phyloP scores from a whole-genome alignment of 2,888 invertebrate genomes.

The Hoplodrina ambigua region DNA sequence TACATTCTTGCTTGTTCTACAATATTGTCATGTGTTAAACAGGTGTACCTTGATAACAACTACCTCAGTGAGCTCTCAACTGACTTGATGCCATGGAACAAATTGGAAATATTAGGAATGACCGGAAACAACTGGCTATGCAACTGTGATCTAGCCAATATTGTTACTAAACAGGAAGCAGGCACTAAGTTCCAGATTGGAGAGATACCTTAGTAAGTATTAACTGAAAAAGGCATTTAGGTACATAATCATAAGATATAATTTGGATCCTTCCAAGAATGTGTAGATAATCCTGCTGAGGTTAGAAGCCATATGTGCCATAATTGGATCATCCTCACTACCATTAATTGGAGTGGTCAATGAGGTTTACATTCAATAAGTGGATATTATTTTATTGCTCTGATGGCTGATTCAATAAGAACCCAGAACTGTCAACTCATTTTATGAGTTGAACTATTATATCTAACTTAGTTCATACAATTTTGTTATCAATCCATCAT shows the following conservation, averaged over 20 bases:
- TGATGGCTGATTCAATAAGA: constrained; percentile 10
- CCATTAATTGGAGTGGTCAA: constrained; percentile 35
- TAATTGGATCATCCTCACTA: constrained; percentile 41
- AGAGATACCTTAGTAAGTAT: constrained; percentile 84
- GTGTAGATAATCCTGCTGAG: constrained; percentile 30
- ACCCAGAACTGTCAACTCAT: neutral
- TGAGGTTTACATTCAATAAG: constrained; percentile 26
- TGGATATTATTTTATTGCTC: constrained; percentile 4
- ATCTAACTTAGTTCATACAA: neutral
- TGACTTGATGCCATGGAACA: constrained; percentile 89
- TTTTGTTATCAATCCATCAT: neutral
- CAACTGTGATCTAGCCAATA: constrained; percentile 89
- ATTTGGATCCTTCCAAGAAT: constrained; percentile 26
- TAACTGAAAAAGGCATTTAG: neutral
- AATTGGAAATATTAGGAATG: constrained; percentile 89
- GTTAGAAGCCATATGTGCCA: constrained; percentile 30
- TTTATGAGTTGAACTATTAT: neutral
- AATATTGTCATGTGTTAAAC: constrained; percentile 47
- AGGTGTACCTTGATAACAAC: constrained; percentile 92
- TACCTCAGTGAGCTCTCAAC: constrained; percentile 89
- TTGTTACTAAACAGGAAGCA: constrained; percentile 82
- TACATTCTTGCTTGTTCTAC: neutral
- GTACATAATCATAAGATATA: neutral
- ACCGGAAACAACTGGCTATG: constrained; percentile 92
- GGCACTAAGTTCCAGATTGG: constrained; percentile 80